Conservation (phyloP, 37 sponge, comb jelly and placozoan genomes). For the Theonella swinhoei region DNA sequence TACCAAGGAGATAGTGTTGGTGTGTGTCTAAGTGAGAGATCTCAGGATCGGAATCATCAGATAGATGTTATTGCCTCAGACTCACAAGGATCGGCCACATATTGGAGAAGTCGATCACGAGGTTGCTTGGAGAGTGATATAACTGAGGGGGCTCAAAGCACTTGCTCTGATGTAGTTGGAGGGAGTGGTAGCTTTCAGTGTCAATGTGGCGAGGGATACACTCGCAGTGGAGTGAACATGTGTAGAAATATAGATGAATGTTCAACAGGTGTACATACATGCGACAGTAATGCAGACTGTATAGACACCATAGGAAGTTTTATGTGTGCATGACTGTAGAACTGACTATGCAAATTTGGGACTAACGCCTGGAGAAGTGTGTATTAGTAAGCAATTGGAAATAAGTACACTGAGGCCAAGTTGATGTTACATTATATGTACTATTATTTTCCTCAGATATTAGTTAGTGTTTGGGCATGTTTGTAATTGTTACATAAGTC, state of each 20-base stretch:
- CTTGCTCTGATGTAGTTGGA: background rate
- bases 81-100: background rate
- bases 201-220: background rate
- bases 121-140: background rate
- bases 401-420: no score
- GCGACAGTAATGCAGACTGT: background rate
- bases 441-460: no score
- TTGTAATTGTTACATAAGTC: no score
- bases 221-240: background rate
- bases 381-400: background rate
- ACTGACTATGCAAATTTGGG: background rate
- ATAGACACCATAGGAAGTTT: background rate
- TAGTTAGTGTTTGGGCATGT: no score
- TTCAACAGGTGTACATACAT: background rate
- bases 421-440: no score
- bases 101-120: background rate
- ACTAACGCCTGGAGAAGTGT: background rate
- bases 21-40: background rate
- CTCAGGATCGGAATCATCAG: background rate
- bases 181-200: background rate
- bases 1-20: background rate
- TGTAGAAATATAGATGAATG: background rate
- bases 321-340: background rate
- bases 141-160: background rate
- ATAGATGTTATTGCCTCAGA: background rate